Base-by-base conservation (phyloP, 2,797 vertebrate species). In the Mus spretus region DNA sequence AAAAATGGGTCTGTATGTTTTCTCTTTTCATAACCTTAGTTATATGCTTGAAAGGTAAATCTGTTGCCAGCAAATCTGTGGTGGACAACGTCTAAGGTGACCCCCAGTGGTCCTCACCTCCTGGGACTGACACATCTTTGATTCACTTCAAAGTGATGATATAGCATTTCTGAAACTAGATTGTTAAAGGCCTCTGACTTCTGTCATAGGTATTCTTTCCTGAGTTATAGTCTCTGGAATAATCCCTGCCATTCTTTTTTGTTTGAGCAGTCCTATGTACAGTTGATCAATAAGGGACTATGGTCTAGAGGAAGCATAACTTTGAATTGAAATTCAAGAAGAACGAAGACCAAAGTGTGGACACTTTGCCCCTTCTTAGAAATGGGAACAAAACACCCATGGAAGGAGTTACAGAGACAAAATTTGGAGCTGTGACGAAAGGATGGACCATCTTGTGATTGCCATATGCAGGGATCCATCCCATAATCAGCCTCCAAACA, bases 11-110 rank as follows among this genome's bases (percentile, higher is more conserved):
- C 15, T 95, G 50, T 80, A 65, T 72, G 78, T 47, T 70, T 34
- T 57, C 28, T 91, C 77, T 91, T 84, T 79, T 47, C 81, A 86
- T 20, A 97, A 94, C 15, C 84, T 85, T 22, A 89, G n/a, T 81
- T 91, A 15, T 92, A 14, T 53, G 17, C 59, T 63, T 74, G 93
- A 77, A 91, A 91, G 50, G 28, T 81, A 80, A 91, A 94, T 84
- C n/a, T 75, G 34, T 22, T 74, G 15, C 61, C 67, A 94, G 93
- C 20, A 96, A 88, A 92, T 82, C 59, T 93, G 7, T 89, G 34
- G 40, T 61, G 83, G 40, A 53, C 53, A 86, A 85, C 26, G 96
- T 89, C 72, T 86, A 88, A 88, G 28, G 59, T 86, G 24, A 65
- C 59, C 40, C 47, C 22, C n/a, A 93, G 55, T 92, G 87, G 92